Evolutionary conservation across 2,888 invertebrate species (phyloP).

Genomic region (Quadroppia sp.): DNA sequence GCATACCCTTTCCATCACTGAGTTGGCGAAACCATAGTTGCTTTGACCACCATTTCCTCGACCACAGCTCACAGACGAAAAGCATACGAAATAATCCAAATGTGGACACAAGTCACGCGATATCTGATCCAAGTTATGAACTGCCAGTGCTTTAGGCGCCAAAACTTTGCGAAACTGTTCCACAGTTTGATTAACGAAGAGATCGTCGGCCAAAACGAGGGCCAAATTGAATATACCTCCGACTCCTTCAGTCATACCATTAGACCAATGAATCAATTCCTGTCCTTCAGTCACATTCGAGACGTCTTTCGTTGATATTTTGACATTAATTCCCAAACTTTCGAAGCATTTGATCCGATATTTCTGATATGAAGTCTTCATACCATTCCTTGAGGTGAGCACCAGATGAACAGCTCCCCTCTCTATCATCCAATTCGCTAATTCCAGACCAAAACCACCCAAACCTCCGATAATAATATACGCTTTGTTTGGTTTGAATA

Average conservation of each 20-base stretch:
- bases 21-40: slow-evolving; percentile 78
- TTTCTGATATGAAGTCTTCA: slow-evolving; percentile 87
- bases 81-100: slow-evolving; percentile 88
- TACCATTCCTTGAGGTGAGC: slow-evolving; percentile 77
- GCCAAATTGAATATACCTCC: slow-evolving; percentile 93
- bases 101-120: slow-evolving; percentile 78
- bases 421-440: slow-evolving; percentile 78
- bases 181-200: slow-evolving; percentile 77
- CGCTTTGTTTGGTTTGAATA: slow-evolving; percentile 61
- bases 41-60: slow-evolving; percentile 93
- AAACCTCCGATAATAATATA: slow-evolving; percentile 67
- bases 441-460: slow-evolving; percentile 93
- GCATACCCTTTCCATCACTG: slow-evolving; percentile 91
- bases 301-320: slow-evolving; percentile 67
- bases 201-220: slow-evolving; percentile 70
- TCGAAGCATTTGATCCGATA: slow-evolving; percentile 66
- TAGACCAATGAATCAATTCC: slow-evolving; percentile 62
- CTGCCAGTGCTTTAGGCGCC: slow-evolving; percentile 80
- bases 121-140: slow-evolving; percentile 68
- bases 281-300: slow-evolving; percentile 64
- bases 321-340: slow-evolving; percentile 63
- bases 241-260: slow-evolving; percentile 65
- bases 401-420: slow-evolving; percentile 81
- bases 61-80: slow-evolving; percentile 94
- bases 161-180: slow-evolving; percentile 75